Evolutionary conservation across 2,113 vertebrate species (phyloP), one percentile per base, ranked within the genome.

Genomic region (Cyanistes caeruleus): DNA sequence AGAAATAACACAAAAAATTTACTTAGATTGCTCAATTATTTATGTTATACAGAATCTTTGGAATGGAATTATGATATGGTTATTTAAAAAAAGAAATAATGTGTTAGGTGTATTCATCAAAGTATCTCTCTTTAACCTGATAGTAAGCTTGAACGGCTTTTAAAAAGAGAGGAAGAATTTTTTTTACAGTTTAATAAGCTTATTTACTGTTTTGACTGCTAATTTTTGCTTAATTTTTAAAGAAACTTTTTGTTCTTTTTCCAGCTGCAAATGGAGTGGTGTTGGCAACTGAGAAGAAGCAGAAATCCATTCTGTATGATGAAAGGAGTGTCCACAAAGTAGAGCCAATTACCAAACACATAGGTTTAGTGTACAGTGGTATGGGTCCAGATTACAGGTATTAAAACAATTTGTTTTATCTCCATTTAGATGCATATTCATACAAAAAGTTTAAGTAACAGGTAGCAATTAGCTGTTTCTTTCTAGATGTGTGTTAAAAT

Each of bases 321-420:
- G 99, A 99, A 92, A 99, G 99, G 95, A 99, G 99, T 56, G 99
- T 99, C 77, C 99, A 99, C 96, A 99, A 99, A 98, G 99, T 99
- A 97, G 99, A 99, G 94, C 98, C 99, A 35, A 99, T 99, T 97
- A 99, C 99, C 83, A 99, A 99, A 96, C 99, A 99, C 80, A 99
- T 99, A 97, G 99, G 99, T 74, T 98, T 99, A 98, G 99, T 99
- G 75, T 99, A 99, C 95, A 99, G 99, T 23, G 99, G 99, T 76
- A 99, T 99, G 99, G 99, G 99, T 56, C 99, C 99, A 39, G 99
- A 99, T 97, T 99, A 99, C 98, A 99, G 99, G 99, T 99, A 97
- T 15, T 33, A 37, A 41, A 62, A 37, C 21, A 13, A 13, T 20
- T 16, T 67, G 15, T 44, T 85, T 73, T 5, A 15, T 74, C 0